Conservation (phyloP, 2,797 vertebrate genomes). For the Acrossocheilus wenchowensis region DNA sequence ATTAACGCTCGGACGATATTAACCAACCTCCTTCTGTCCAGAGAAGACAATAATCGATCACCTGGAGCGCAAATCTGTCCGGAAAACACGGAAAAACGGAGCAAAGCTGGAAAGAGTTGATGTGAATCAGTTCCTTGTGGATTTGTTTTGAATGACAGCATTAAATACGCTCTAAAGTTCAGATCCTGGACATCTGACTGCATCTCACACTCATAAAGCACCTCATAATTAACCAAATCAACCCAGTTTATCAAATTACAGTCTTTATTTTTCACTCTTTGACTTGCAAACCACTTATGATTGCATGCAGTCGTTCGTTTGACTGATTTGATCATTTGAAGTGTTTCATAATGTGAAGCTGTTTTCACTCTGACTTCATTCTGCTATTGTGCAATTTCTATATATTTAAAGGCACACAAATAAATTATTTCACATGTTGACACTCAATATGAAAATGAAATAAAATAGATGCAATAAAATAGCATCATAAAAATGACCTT, state of each 20-base stretch:
- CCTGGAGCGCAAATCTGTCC: neutral
- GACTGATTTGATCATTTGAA: neutral
- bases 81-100: neutral
- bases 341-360: neutral
- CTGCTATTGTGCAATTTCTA: neutral
- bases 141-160: neutral
- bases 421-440: too few relatives aligned
- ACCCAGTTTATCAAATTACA: neutral
- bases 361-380: neutral
- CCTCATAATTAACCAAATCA: neutral
- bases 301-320: neutral
- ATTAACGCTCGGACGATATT: neutral
- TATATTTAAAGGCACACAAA: neutral
- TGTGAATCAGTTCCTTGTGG: neutral
- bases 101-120: neutral
- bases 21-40: constrained; percentile 4
- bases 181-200: neutral
- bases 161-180: neutral
- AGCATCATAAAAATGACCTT: too few relatives aligned
- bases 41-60: neutral
- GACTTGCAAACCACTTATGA: neutral
- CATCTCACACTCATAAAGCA: neutral
- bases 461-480: too few relatives aligned
- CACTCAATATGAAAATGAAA: too few relatives aligned
- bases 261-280: neutral